A percentile compares a stretch with the other conserved stretches of the same genome.
Conservation (phyloP, 2,797 vertebrate genomes). For the Brachymystax lenok region DNA sequence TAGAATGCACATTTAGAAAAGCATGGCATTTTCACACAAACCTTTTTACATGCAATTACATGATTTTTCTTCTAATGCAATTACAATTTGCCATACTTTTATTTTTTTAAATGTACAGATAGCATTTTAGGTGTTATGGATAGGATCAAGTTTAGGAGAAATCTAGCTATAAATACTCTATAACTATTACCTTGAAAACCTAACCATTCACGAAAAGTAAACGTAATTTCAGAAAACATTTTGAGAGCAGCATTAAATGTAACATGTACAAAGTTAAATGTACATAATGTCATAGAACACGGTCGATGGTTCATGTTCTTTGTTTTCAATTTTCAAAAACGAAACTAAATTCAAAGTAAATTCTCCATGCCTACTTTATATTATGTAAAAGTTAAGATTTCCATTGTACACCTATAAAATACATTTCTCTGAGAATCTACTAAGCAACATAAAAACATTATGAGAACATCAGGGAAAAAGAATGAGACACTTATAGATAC, state of each 20-base stretch:
- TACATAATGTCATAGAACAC: background rate
- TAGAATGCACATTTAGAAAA: background rate
- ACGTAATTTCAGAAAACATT: no score
- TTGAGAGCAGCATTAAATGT: background rate
- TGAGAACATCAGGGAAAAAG: background rate
- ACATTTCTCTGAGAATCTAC: no score
- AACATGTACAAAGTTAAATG: background rate
- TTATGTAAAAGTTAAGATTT: no score
- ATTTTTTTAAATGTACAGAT: no score
- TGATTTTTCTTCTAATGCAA: background rate
- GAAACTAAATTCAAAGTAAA: no score
- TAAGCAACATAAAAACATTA: background rate
- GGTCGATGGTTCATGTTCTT: background rate
- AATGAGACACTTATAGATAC: background rate
- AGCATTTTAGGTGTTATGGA: background rate
- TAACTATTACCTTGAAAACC: background rate
- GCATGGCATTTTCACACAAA: background rate
- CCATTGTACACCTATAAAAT: no score
- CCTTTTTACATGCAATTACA: background rate
- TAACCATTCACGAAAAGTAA: background rate
- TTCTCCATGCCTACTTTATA: no score
- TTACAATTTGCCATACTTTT: background rate
- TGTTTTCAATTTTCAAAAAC: no score
- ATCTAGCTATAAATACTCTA: background rate
- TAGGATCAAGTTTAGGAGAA: background rate